Conservation (phyloP, 2,113 vertebrate species). For the Cololabis saira region DNA sequence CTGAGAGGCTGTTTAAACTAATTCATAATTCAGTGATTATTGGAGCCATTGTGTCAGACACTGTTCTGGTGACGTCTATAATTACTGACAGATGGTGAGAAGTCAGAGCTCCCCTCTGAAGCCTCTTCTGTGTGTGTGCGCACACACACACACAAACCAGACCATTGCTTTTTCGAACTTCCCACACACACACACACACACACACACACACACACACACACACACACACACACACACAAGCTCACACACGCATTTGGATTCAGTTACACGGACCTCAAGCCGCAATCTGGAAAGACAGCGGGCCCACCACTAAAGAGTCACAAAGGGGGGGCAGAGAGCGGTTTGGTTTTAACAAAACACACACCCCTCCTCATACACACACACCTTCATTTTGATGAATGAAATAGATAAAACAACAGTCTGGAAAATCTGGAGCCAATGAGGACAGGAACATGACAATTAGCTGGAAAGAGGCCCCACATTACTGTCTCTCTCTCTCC, state of each 20-base stretch:
- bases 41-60: slow-evolving; percentile 43
- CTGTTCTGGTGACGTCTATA: slow-evolving; percentile 68
- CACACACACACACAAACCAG: slow-evolving; percentile 39
- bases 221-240: slow-evolving; percentile 33
- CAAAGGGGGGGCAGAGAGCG: slow-evolving; percentile 32
- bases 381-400: slow-evolving; percentile 63
- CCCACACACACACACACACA: slow-evolving; percentile 70
- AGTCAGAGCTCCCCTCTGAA: slow-evolving; percentile 49
- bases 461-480: slow-evolving; percentile 19
- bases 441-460: slow-evolving; percentile 49
- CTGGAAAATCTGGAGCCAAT: slow-evolving; percentile 68
- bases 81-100: slow-evolving; percentile 75
- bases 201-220: slow-evolving; percentile 3
- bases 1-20: slow-evolving; percentile 19
- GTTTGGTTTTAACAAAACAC: slow-evolving; percentile 60
- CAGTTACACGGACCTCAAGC: slow-evolving; percentile 72
- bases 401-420: slow-evolving; percentile 74
- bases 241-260: slow-evolving; percentile 52
- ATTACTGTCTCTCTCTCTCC: no score
- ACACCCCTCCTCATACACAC: slow-evolving; percentile 30
- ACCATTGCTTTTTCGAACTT: slow-evolving; percentile 68
- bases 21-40: slow-evolving; percentile 39
- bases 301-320: slow-evolving; percentile 71
- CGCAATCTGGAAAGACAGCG: slow-evolving; percentile 72
- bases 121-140: slow-evolving; percentile 10